Evolutionary conservation across 2,797 vertebrate genomes (phyloP), one percentile per base, ranked within the genome.

Genomic region (Acrossocheilus wenchowensis): DNA sequence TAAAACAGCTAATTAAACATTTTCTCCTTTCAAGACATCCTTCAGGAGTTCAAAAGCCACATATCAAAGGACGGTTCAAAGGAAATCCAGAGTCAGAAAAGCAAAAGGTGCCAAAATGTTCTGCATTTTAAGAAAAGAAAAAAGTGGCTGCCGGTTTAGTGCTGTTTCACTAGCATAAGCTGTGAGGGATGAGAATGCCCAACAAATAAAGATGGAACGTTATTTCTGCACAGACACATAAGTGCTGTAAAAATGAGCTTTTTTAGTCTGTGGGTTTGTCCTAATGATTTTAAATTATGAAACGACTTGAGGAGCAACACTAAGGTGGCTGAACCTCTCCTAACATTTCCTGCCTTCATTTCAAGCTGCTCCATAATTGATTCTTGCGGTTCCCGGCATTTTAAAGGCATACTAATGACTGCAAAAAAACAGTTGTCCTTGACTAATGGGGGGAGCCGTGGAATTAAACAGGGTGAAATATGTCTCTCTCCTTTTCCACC

Each of bases 41-140:
- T 95, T 94, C 92, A 94, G 91, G 88, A 93, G 94, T 94, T 95
- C 93, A 94, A 94, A 95, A 93, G 93, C 90, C 88, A 80, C 78
- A 87, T 92, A 93, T 95, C 91, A 94, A 94, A 94, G 90, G 19
- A 88, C 1, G 75, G 89, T 94, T 95, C 94, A 95, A 94, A 95
- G 92, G 91, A 89, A 90, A 89, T 88, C 71, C 83, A 45, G 82
- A 88, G 87, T 91, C 87, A 90, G 92, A 93, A 90, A 94, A 90
- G 90, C 91, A 91, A 81, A 90, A 93, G 91, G 92, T 92, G 91
- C 92, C 88, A 88, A 91, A 92, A 90, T 75, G 79, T 91, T 90
- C 90, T 88, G 87, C 86, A 90, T 88, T 90, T 86, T 4, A 10
- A 69, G 48, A 34, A 6, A 41, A 43, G 5, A 52, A 90, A 90